Conservation (phyloP, 2,113 vertebrate genomes). For the Xiphophorus maculatus region DNA sequence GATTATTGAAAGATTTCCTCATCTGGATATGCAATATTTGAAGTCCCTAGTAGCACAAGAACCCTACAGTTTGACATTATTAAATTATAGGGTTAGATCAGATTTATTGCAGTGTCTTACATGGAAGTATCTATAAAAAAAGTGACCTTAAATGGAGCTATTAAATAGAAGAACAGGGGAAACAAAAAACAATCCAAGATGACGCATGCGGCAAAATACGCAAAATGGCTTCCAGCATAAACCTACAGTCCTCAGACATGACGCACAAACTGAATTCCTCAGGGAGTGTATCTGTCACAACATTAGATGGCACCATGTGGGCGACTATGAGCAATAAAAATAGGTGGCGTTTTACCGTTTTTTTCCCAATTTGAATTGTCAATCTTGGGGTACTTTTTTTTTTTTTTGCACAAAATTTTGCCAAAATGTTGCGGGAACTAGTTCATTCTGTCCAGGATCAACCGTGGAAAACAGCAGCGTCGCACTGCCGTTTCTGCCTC, state of each 20-base stretch:
- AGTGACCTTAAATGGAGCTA: too few species aligned
- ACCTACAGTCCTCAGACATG: not conserved
- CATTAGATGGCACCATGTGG: not conserved
- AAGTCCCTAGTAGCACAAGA: not conserved
- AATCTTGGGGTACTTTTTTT: not conserved
- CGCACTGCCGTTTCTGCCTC: constrained; percentile 7
- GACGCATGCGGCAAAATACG: not conserved
- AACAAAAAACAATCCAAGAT: too few species aligned
- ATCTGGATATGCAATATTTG: not conserved
- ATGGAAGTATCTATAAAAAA: not conserved
- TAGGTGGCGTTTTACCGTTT: not conserved
- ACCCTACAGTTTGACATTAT: not conserved
- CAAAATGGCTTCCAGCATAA: not conserved
- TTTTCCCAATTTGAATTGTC: not conserved
- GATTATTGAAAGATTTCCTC: not conserved
- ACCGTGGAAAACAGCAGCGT: constrained; percentile 6
- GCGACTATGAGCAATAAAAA: not conserved
- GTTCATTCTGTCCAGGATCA: not conserved
- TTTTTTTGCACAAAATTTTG: not conserved
- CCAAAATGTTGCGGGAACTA: too few species aligned
- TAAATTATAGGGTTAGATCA: not conserved
- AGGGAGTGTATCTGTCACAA: not conserved
- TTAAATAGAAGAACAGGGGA: too few species aligned
- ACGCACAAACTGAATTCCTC: not conserved
- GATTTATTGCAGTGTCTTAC: not conserved